Conservation (phyloP, 2,113 vertebrate species). For the Mandrillus leucophaeus region DNA sequence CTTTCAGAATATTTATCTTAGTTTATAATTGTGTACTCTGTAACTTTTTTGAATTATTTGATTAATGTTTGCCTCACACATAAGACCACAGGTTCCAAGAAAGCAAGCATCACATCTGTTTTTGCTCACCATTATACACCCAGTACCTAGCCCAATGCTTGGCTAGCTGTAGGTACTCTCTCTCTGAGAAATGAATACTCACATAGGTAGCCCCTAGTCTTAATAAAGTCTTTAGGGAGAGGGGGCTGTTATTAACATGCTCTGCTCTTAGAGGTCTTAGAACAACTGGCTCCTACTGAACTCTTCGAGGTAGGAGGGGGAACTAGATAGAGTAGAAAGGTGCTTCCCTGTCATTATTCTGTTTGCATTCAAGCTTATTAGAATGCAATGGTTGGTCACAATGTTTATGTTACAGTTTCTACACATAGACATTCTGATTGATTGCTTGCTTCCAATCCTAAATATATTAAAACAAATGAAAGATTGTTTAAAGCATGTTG, state of each 20-base stretch:
- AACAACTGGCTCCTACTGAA: background rate
- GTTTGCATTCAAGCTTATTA: constrained; percentile 20
- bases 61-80: constrained; percentile 42
- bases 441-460: background rate
- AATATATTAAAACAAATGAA: constrained; percentile 45
- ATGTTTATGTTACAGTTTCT: constrained; percentile 35
- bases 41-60: constrained; percentile 41
- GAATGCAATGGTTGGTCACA: background rate
- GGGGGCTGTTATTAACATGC: background rate
- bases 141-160: background rate
- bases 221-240: background rate
- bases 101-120: constrained; percentile 56
- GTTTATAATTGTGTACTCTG: constrained; percentile 18
- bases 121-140: constrained; percentile 36
- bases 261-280: background rate
- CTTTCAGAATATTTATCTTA: constrained; percentile 21
- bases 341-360: constrained; percentile 23
- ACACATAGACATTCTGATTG: constrained; percentile 7
- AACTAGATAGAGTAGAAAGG: background rate
- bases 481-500: constrained; percentile 16
- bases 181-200: background rate
- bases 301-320: background rate
- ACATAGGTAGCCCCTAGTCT: background rate
- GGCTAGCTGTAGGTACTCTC: background rate
- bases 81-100: constrained; percentile 46